Evolutionary conservation across 2,797 vertebrate genomes (phyloP).

Genomic region (Eurystomus glaucurus): DNA sequence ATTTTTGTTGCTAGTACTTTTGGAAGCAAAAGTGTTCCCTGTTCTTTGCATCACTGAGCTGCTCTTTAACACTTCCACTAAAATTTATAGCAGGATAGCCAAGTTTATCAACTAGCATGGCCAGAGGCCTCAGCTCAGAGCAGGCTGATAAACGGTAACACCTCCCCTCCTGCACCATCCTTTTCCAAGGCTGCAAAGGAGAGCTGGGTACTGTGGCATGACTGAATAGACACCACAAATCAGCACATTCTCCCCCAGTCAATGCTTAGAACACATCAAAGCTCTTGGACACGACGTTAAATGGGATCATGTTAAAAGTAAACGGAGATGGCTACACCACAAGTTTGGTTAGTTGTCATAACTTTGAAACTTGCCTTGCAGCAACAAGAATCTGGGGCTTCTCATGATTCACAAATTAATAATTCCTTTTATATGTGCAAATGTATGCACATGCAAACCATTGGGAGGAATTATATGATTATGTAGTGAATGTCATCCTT

Average conservation of each 20-base stretch:
- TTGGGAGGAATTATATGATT: background rate
- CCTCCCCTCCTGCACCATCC: background rate
- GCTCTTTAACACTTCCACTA: background rate
- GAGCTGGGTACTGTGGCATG: accelerated
- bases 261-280: background rate
- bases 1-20: background rate
- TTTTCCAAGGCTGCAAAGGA: background rate
- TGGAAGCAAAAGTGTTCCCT: background rate
- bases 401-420: background rate
- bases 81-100: background rate
- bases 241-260: accelerated
- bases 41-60: background rate
- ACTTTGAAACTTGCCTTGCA: background rate
- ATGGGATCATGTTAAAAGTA: background rate
- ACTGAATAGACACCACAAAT: background rate
- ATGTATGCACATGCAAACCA: accelerated
- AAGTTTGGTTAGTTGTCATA: background rate
- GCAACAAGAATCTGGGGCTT: background rate
- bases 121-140: background rate
- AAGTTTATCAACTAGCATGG: background rate
- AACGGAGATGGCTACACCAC: background rate
- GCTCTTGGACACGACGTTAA: background rate
- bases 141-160: accelerated
- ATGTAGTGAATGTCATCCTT: background rate
- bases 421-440: background rate